Base-by-base conservation (phyloP, 2,797 vertebrate genomes). In the Microcaecilia unicolor region DNA sequence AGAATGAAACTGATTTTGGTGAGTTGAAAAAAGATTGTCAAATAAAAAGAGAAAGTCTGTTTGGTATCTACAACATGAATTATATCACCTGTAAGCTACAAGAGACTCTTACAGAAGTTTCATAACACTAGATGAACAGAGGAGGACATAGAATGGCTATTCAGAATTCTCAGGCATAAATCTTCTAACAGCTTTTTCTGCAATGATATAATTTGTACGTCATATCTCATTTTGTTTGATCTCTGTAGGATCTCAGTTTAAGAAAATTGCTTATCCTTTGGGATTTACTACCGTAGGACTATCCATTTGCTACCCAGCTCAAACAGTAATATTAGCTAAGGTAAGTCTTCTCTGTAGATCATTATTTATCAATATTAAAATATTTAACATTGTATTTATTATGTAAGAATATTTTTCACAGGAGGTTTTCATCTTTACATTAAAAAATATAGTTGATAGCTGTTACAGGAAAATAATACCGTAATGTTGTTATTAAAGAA, bases 301-400 rank as follows among this genome's bases (percentile, higher is more conserved):
- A 9, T 76, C 85, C 3, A 63, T 91, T 41, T 96, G 91, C 66
- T 97, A 91, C 56, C 93, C 92, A 3, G 82, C 78, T 34, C 87
- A 92, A 36, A 72, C 89, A 2, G 72, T 94, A 58, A 49, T 86
- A 27, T 34, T 87, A 45, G 63, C 89, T 17, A 95, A 95, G 87
- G 93, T 95, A 66, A 69, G 58, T 38, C 55, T 18, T 38, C 29
- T 33, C 28, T 18, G 33, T 29, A 6, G 23, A 17, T 31, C n/a
- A n/a, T 17, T 12, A 11, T 31, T 37, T 37, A 28, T 3, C 11
- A 37, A n/a, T 7, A n/a, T 56, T 42, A 48, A 28, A 47, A 4
- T 55, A 20, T n/a, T 47, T 42, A 24, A 38, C 2, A 37, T 20
- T 35, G n/a, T n/a, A n/a, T n/a, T n/a, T n/a, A 17, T 24, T 26